Evolutionary conservation across 2,113 vertebrate genomes (phyloP), one percentile per base, ranked within the genome.

Genomic region (Bungarus multicinctus): DNA sequence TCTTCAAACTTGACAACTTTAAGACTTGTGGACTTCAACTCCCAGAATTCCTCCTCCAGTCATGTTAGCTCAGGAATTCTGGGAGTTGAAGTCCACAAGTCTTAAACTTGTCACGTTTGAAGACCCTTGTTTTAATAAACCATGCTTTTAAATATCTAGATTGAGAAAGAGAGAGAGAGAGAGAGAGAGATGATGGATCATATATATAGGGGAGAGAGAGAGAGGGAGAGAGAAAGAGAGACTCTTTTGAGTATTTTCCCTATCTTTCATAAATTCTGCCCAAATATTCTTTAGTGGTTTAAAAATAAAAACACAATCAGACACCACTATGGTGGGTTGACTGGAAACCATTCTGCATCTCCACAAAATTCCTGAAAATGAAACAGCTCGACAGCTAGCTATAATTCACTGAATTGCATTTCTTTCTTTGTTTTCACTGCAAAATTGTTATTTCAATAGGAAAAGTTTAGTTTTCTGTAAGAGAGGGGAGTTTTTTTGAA

Each of bases 221-320:
- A 57, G 55, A 7, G 6, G 23, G 55, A 3, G 18, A 57, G 57
- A 58, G 27, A 89, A 3, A 93, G 30, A 50, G 85, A 50, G 16
- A 85, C 53, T 93, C 94, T 93, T 27, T 60, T 11, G 58, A 60
- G 58, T 27, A 60, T 27, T 60, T 53, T 92, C 30, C 30, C 5
- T 95, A 91, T 45, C 85, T 89, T 94, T 93, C 54, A 94, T 87
- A 93, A 96, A 95, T 43, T 91, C 89, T 54, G 30, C 43, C 53
- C 45, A 89, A 81, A 94, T 91, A 93, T 69, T 94, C 93, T 94
- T 91, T 18, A 96, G 90, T 95, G 96, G 95, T 95, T 96, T 91
- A 94, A 93, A 87, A 85, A 93, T n/a, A 95, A 96, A 50, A 39
- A 47, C 11, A 52, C 39, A 54, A 9, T 16, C 86, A 94, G 91